Base-by-base conservation (phyloP, 2,797 vertebrate genomes). In the Enteromius argenteus region DNA sequence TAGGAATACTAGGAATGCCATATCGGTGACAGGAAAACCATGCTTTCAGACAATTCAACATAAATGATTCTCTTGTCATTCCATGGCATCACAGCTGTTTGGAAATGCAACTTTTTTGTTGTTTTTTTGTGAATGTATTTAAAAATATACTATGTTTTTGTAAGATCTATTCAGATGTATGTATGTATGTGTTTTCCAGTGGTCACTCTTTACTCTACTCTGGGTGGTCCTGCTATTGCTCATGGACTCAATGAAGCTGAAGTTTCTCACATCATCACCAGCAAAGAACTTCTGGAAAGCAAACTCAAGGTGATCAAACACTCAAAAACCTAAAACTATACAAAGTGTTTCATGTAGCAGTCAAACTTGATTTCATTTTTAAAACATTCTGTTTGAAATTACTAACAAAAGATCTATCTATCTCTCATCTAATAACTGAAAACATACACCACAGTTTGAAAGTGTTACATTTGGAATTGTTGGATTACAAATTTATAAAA, bases 211-310 rank as follows among this genome's bases (percentile, higher is more conserved):
- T 99, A 99, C 17, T 94, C 97, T 39, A 99, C 98, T 1, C 92
- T 99, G 79, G 98, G 98, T 84, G 96, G 97, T 79, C 94, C 96
- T 7, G 98, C 98, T 21, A 97, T 99, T 73, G 95, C 94, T 80
- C 97, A 98, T 3, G 98, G 96, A 4, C 93, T 99, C 42, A 97
- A 97, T 46, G 97, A 99, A 90, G 95, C 97, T 0, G 95, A 97
- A 90, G 97, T 98, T 90, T 97, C 96, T 79, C 97, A 97, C 90
- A 96, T 99, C 88, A 96, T 99, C 88, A 99, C 97, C 60, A 99
- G 97, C 90, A 97, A 94, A 92, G 97, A 99, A 79, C 86, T 99
- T 68, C 94, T 99, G 90, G 96, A 98, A 83, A 96, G 96, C 82
- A 97, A 96, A 90, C 83, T 99, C 80, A 97, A 97, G 96, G 98